phyloP scores from a whole-genome alignment of 2,113 vertebrate species.

The Ciconia boyciana region DNA sequence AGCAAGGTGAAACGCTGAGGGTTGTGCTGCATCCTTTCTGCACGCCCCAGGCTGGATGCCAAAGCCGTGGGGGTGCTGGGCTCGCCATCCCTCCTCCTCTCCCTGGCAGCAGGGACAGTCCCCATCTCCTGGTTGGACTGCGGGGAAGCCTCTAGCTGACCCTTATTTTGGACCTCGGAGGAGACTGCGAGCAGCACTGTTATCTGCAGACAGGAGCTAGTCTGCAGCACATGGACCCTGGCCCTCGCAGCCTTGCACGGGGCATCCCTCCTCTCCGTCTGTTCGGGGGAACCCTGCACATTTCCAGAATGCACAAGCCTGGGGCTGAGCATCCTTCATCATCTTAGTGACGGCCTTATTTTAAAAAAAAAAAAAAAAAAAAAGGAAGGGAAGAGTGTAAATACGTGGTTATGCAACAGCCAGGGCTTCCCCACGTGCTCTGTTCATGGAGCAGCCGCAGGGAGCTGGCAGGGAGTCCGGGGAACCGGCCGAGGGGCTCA shows the following conservation, averaged over 20 bases:
- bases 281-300: fast-evolving
- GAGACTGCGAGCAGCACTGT: fast-evolving
- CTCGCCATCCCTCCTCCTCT: background rate
- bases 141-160: background rate
- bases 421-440: background rate
- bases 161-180: background rate
- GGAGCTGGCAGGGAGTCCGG: background rate
- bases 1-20: fast-evolving
- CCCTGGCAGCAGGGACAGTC: background rate
- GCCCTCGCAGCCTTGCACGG: background rate
- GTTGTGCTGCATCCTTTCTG: background rate
- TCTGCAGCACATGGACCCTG: background rate
- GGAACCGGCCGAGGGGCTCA: background rate
- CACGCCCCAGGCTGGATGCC: background rate
- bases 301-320: background rate
- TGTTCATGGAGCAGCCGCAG: background rate
- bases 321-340: background rate
- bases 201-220: background rate
- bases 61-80: background rate
- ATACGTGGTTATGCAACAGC: background rate
- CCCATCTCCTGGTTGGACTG: background rate
- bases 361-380: background rate
- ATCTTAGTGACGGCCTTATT: background rate
- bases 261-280: background rate
- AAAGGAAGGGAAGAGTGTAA: background rate